Evolutionary conservation across 2,113 vertebrate genomes (phyloP).

Genomic region (Sigmodon hispidus): DNA sequence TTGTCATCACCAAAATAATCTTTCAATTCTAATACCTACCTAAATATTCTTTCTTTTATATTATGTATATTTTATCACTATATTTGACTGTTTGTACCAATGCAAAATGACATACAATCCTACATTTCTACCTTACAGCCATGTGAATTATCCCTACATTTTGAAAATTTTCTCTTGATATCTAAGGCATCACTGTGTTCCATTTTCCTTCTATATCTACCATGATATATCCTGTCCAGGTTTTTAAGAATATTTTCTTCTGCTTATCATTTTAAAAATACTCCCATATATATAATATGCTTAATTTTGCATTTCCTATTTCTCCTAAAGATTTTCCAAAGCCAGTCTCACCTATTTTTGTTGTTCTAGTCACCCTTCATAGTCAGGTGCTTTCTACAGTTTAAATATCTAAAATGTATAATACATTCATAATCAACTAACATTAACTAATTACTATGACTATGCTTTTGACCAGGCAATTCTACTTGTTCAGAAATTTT

Average conservation of each 20-base stretch:
- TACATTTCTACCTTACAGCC: not conserved
- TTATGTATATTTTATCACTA: not conserved
- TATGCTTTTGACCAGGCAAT: not conserved
- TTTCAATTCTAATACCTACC: not conserved
- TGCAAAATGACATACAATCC: not conserved
- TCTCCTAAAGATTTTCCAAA: not conserved
- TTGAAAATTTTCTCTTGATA: not conserved
- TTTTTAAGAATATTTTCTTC: not conserved
- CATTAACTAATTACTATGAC: not conserved
- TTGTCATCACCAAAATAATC: not conserved
- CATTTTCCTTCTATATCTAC: not conserved
- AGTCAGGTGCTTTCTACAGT: not conserved
- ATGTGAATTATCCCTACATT: not conserved
- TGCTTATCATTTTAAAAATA: not conserved
- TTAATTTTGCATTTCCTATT: not conserved
- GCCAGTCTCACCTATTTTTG: not conserved
- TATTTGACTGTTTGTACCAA: not conserved
- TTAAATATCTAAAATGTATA: not conserved
- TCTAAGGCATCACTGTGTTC: not conserved
- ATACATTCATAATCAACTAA: not conserved
- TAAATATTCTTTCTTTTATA: not conserved
- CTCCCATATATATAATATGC: not conserved
- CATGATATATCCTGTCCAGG: not conserved
- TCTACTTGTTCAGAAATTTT: not conserved
- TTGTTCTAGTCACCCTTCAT: not conserved